These are phyloP conservation scores for Chironomus tepperi DNA, from an alignment of 1,140 invertebrate species.

Conservation along the genomic window DNA sequence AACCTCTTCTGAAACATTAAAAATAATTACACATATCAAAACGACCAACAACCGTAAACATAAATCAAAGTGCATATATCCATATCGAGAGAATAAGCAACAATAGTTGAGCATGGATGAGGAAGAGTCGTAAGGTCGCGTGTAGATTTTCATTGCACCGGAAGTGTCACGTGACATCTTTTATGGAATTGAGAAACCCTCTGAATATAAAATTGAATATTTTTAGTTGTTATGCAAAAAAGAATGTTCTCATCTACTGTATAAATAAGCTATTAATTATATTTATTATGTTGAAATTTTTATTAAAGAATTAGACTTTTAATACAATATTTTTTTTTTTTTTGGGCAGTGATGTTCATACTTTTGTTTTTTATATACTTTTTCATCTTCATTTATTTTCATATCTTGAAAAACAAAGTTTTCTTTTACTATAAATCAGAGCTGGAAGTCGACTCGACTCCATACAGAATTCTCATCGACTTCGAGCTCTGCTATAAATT, in stretches of 20 bases:
- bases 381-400: background rate
- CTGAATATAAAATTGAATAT: too few relatives aligned
- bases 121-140: slow-evolving; percentile 2
- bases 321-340: slow-evolving; percentile 17
- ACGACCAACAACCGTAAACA: slow-evolving; percentile 1
- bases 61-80: slow-evolving; percentile 19
- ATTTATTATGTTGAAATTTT: slow-evolving; percentile 8
- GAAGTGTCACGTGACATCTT: slow-evolving; percentile 20
- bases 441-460: too few relatives aligned
- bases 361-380: background rate
- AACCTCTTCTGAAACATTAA: background rate
- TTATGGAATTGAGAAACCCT: background rate
- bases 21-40: background rate
- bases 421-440: too few relatives aligned
- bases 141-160: slow-evolving; percentile 19
- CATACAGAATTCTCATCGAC: too few relatives aligned
- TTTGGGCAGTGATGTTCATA: slow-evolving; percentile 20
- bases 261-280: background rate
- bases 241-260: background rate
- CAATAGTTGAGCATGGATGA: background rate
- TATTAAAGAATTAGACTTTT: slow-evolving; percentile 21
- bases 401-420: background rate
- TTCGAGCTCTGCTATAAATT: too few relatives aligned
- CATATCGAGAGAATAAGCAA: background rate
- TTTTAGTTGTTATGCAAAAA: too few relatives aligned